Evolutionary conservation across 2,888 invertebrate species (phyloP), one percentile per base, ranked within the genome.

Genomic region (Eupithecia abbreviata): DNA sequence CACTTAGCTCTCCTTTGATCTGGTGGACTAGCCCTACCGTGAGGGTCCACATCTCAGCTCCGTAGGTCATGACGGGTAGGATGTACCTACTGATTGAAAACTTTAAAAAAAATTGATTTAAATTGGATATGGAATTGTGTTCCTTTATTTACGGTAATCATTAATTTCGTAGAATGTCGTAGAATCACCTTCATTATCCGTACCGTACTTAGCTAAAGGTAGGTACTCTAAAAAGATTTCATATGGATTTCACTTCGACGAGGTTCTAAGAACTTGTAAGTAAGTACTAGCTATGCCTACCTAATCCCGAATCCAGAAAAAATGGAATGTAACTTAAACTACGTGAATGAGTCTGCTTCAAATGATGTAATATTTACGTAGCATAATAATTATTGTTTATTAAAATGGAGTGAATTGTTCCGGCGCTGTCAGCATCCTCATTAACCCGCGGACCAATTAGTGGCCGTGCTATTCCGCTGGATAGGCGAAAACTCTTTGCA

Each of bases 381-480:
- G 45, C 67, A n/a, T 45, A 68, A 43, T 68, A 68, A 68, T 68
- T 68, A 68, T 45, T 68, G 67, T 69, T 69, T 69, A 69, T 69
- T 68, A 68, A 68, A 68, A 47, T 90, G 86, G 87, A 90, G 90
- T 88, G 91, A 93, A 92, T 91, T 90, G 94, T 94, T 94, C 95
- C 94, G 94, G 91, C 88, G 89, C 75, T 88, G 93, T 91, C 92
- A 90, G 93, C 92, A 90, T 95, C 95, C 95, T 95, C 95, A 95
- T 95, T 95, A 95, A 88, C 86, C 83, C 83, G 90, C 89, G 85
- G 82, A 84, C 91, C 94, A 95, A 94, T 95, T 95, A 94, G 89
- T 86, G 82, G 86, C 75, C 68, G 84, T 83, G 88, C 90, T 90
- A 90, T 93, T 92, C 87, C 84, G 90, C 88, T 86, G 85, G 88